Base-by-base conservation (phyloP, 2,797 vertebrate genomes). In the Enteromius fasciolatus region DNA sequence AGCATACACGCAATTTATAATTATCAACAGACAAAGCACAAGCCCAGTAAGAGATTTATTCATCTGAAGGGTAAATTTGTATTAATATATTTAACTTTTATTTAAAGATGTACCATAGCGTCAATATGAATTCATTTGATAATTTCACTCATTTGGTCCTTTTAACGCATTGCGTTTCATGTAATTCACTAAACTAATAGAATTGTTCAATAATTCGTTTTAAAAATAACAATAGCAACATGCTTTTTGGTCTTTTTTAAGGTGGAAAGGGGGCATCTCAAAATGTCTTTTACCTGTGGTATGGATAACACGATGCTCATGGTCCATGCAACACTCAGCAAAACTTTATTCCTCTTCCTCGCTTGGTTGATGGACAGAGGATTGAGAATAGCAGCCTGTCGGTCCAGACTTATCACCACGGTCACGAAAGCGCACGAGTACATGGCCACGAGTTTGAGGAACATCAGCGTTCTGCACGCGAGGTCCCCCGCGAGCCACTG, bases 371-470 rank as follows among this genome's bases (percentile, higher is more conserved):
- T 95, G 59, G 92, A 94, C 87, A 96, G 89, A 0, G 95, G 95
- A 61, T 95, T 94, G 57, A 96, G 91, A 70, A 96, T 95, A 67
- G 95, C 95, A 4, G 94, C 94, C 89, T 96, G 93, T 2, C 95
- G 90, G 63, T 96, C 95, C 88, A 96, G 59, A 67, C 95, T 96
- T 36, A 96, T 95, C 33, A 95, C 95, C 85, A 95, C 94, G 0
- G 95, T 95, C 6, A 95, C 90, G 80, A 96, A 95, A 0, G 95
- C 94, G 68, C 94, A 91, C 0, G 95, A 95, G 86, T 96, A 95
- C 95, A 96, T 96, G 0, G 95, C 93, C 83, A 94, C 90, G 73
- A 96, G 92, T 64, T 96, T 96, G 82, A 96, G 78, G 85, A 96
- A 96, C 94, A 96, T 95, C n/a, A 96, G 90, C 81, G 94, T 78